Evolutionary conservation across 2,797 vertebrate species (phyloP), one percentile per base, ranked within the genome.

Genomic region (Lateolabrax maculatus): DNA sequence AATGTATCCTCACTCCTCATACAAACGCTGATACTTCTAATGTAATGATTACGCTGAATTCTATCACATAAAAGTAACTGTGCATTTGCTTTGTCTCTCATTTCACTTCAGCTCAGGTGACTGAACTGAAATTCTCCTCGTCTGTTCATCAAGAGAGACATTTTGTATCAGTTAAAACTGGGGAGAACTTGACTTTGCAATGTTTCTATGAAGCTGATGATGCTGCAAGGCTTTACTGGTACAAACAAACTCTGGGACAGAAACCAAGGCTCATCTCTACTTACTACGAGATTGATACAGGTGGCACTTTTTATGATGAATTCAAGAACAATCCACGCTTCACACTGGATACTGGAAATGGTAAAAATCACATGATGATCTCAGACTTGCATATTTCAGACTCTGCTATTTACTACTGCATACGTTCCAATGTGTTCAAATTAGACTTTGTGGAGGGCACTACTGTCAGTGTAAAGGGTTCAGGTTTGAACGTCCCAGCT

Each of bases 401-500:
- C 51, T 73, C 88, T 16, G 90, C 79, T 0, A 80, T 65, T 21
- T 91, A 91, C 36, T 75, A 60, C 41, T 91, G 90, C 9, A 31
- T 68, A 5, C 19, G 23, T 19, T 15, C n/a, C n/a, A n/a, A n/a
- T n/a, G n/a, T 12, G 4, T 6, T 5, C n/a, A n/a, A n/a, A n/a
- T 37, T 72, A 10, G n/a, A 49, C 12, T 84, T 87, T 62, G 36
- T 3, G 2, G 70, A 71, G 6, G 73, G 55, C 1, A 10, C 25
- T 16, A 15, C 31, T 7, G 23, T 78, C 13, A 51, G 15, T 34
- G 41, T 71, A 5, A 34, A 71, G 6, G 53, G 25, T 21, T 60
- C 68, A 21, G 60, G 36, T 46, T 37, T 25, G 7, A 76, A 36
- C 18, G 71, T 73, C 15, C 8, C 70, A 37, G 41, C 39, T 76